A percentile compares a stretch with the other conserved stretches of the same genome.
Conservation (phyloP, 2,797 vertebrate species). For the Gambusia yucatana region DNA sequence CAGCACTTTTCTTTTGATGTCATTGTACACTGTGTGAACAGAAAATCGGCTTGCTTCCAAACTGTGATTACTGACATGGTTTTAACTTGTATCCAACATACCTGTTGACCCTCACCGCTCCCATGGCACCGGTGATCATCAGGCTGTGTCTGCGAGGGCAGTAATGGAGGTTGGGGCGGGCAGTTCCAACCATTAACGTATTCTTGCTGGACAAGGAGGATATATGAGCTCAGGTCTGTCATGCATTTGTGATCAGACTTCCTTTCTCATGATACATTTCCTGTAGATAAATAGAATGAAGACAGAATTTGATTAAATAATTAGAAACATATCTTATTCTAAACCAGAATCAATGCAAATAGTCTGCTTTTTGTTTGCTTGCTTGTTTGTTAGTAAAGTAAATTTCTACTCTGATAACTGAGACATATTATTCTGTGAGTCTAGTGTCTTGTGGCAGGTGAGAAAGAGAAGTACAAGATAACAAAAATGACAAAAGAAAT, state of each 20-base stretch:
- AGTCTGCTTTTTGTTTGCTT: neutral
- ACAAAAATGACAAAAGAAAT: neutral
- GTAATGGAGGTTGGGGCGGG: slow-evolving; percentile 73
- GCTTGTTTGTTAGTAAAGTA: neutral
- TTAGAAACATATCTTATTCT: neutral
- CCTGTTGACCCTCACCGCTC: slow-evolving; percentile 87
- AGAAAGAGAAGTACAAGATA: neutral
- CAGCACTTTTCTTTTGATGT: neutral
- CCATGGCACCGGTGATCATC: slow-evolving; percentile 85
- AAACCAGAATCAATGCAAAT: neutral
- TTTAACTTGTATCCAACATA: slow-evolving; percentile 40
- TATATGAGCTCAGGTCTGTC: slow-evolving; percentile 62
- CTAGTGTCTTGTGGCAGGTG: neutral
- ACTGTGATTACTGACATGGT: neutral
- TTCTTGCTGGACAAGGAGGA: slow-evolving; percentile 62
- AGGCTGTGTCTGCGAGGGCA: slow-evolving; percentile 79
- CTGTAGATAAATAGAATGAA: slow-evolving; percentile 46
- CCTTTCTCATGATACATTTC: slow-evolving; percentile 55
- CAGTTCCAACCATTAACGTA: slow-evolving; percentile 81
- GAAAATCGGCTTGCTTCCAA: neutral
- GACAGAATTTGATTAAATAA: neutral
- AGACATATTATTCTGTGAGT: neutral
- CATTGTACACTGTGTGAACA: neutral
- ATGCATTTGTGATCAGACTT: slow-evolving; percentile 41
- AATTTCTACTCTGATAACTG: neutral